Percentiles rank a stretch among this genome's conserved stretches.
These are phyloP conservation scores for Tympanuchus pallidicinctus DNA, from an alignment of 2,113 vertebrate species.

Conservation along the genomic window DNA sequence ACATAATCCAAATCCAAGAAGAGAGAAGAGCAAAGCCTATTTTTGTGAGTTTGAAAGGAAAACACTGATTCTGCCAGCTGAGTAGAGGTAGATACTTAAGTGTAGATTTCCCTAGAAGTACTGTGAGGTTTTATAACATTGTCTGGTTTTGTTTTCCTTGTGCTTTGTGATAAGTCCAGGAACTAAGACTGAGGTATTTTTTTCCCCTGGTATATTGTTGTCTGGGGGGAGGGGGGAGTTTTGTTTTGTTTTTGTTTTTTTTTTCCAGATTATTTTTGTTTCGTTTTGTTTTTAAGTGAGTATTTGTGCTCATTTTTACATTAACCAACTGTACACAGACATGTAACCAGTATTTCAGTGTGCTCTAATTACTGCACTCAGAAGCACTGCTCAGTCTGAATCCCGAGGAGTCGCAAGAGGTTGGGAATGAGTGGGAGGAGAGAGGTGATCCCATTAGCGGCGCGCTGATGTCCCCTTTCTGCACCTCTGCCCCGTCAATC, in stretches of 20 bases:
- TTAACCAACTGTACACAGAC: conserved; percentile 75
- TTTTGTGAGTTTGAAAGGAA: conserved; percentile 73
- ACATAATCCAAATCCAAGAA: conserved; percentile 66
- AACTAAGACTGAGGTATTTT: conserved; percentile 43
- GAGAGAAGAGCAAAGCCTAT: conserved; percentile 58
- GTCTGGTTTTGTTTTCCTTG: conserved; percentile 71
- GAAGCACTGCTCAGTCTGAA: conserved; percentile 82
- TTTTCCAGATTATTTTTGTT: conserved; percentile 34
- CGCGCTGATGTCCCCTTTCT: not conserved
- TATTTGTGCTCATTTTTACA: conserved; percentile 76
- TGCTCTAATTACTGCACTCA: conserved; percentile 90
- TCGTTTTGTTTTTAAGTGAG: conserved; percentile 42
- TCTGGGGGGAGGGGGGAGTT: not conserved
- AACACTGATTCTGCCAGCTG: conserved; percentile 59
- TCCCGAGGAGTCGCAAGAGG: conserved; percentile 50
- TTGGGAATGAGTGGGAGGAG: not conserved
- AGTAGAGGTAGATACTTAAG: conserved; percentile 67
- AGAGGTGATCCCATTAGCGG: conserved; percentile 71
- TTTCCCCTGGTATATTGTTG: conserved; percentile 36
- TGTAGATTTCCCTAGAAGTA: conserved; percentile 72
- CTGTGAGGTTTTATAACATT: conserved; percentile 60
- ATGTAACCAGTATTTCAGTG: conserved; percentile 88
- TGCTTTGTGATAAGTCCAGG: conserved; percentile 73
- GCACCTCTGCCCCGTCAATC: accelerated
- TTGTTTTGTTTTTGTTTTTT: not conserved